Base-by-base conservation (phyloP, 1,140 invertebrate genomes). In the Hyles vespertilio region DNA sequence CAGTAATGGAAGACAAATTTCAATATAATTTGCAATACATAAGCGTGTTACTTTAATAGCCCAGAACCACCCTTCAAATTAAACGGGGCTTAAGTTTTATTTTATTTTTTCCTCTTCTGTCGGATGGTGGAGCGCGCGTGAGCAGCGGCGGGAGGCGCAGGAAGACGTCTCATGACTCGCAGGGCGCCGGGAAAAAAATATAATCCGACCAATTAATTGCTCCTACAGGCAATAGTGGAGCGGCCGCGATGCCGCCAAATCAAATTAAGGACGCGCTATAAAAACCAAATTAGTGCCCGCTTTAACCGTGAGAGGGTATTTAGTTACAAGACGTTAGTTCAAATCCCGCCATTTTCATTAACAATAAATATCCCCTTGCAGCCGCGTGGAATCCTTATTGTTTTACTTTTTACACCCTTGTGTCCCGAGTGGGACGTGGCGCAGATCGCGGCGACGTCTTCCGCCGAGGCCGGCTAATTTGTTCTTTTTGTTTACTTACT, bases 1-100 rank as follows among this genome's bases (percentile, higher is more conserved):
- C 81, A 80, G 84, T 87, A 89, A 88, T 87, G 84, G 87, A 86
- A 87, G 84, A 86, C 84, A 90, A 90, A 90, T 89, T 89, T 90
- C 89, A 88, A 90, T 89, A 89, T 89, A 89, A 90, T 90, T 90
- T 90, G 86, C 86, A 89, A 89, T 90, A 90, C 88, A 89, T 90
- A 89, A 89, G 88, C 89, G 89, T 90, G 87, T 89, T 89, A 89
- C 87, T 89, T 90, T 89, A 90, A 90, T 89, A 89, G 89, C 81
- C 88, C 88, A 84, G 88, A 90, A 90, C 89, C 87, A 88, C 87
- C 89, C 87, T 84, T 87, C 87, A 90, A 90, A 90, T 90, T 90
- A 90, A 90, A 89, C 85, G 85, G 81, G 80, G 89, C 89, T 90
- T 89, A 89, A 89, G 86, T 89, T 86, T 85, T 88, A 86, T 88